Conservation (phyloP, 2,113 vertebrate genomes). For the Alaudala cheleensis region DNA sequence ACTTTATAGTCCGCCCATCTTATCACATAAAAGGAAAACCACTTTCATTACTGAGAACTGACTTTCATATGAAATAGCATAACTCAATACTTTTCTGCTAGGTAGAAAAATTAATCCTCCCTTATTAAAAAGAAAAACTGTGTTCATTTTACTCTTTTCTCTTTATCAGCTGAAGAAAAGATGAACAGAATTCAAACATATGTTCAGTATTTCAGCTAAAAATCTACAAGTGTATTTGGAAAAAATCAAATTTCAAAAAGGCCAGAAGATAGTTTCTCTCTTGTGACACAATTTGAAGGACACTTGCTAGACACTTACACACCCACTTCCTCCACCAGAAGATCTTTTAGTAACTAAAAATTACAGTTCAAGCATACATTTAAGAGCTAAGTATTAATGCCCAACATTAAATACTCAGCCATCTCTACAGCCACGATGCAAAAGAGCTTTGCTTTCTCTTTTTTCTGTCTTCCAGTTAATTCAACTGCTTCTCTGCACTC, state of each 20-base stretch:
- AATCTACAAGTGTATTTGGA: neutral
- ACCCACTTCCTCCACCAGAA: neutral
- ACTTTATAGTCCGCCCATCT: neutral
- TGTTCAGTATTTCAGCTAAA: conserved; percentile 1
- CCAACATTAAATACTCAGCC: neutral
- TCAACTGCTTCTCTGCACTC: neutral
- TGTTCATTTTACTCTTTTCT: conserved; percentile 17
- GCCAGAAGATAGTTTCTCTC: neutral
- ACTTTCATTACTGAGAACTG: conserved; percentile 12
- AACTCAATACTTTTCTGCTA: neutral
- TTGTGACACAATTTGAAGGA: neutral
- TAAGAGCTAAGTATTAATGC: neutral
- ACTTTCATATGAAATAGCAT: neutral
- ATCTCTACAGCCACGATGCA: neutral
- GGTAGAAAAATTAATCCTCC: neutral
- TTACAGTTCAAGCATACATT: neutral
- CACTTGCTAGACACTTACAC: neutral
- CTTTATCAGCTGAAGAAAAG: neutral
- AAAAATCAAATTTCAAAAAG: neutral
- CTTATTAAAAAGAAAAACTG: neutral
- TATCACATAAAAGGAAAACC: conserved; percentile 17
- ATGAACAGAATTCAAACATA: conserved; percentile 20
- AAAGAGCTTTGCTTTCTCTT: neutral
- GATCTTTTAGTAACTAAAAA: neutral
- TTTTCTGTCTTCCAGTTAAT: neutral